Base-by-base conservation (phyloP, 1,140 invertebrate genomes). In the Magallana angulata region DNA sequence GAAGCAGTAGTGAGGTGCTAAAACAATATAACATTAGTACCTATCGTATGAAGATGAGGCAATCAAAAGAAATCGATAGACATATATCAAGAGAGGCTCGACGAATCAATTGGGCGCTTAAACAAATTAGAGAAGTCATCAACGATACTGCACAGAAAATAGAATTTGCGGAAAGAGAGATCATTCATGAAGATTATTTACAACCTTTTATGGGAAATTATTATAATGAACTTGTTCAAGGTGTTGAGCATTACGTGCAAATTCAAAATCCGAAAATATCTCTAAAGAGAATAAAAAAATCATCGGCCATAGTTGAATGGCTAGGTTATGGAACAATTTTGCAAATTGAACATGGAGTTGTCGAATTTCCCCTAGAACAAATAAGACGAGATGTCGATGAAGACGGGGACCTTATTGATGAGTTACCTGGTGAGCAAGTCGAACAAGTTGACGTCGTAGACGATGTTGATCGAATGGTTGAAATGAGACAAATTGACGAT, bases 1-100 rank as follows among this genome's bases (percentile, higher is more conserved):
- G 97, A 93, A 96, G 96, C 1, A 96, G 96, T 91, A 96, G 83
- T 82, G 87, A 91, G 48, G 36, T 16, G 0, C 64, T 94, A 1
- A 82, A 92, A 87, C 58, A 87, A 9, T 92, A 87, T 76, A 87
- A 88, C 62, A 62, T 91, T 14, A 88, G 87, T 16, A 85, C 86
- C 36, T 81, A 88, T 12, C 88, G 89, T 59, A 30, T 76, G 24
- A 87, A 87, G n/a, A 76, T 87, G n/a, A 56, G 82, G 24, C n/a
- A 24, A 24, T 12, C 60, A 7, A 82, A 85, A 14, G 59, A 64
- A 9, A 68, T 88, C 4, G 58, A 85, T 14, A 12, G 64, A 18
- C 84, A 87, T 59, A 87, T 91, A 16, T 57, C 81, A 57, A 68
- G 24, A 85, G 83, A n/a, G 71, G 68, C 68, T 8, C 68, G 68